phyloP scores from a whole-genome alignment of 2,113 vertebrate species.

The Ictalurus punctatus region DNA sequence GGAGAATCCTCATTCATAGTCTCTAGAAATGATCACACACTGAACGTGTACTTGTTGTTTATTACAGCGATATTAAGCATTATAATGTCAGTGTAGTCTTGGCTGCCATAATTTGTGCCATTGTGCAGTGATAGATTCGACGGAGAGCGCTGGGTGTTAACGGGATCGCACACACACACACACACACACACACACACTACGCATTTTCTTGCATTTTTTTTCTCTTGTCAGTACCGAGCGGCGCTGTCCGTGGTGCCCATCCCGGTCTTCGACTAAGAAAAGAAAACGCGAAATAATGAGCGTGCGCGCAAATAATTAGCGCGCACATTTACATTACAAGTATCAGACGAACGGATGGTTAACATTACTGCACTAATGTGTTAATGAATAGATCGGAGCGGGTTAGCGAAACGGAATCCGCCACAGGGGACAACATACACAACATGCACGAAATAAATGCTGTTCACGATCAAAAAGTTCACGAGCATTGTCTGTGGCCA shows the following conservation, averaged over 20 bases:
- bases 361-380: neutral
- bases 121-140: neutral
- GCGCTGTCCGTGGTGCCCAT: constrained; percentile 58
- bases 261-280: neutral
- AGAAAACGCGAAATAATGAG: neutral
- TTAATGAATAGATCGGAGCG: neutral
- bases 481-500: neutral
- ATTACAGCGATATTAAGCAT: neutral
- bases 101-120: neutral
- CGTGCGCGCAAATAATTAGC: neutral
- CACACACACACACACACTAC: neutral
- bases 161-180: neutral
- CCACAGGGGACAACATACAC: neutral
- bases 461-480: neutral
- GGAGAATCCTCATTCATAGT: neutral
- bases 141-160: neutral
- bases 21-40: neutral
- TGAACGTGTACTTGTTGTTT: neutral
- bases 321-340: neutral
- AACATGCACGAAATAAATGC: neutral
- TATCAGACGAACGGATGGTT: neutral
- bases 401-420: neutral
- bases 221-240: constrained; percentile 36
- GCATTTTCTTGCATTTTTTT: constrained; percentile 48
- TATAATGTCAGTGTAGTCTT: neutral